phyloP scores from a whole-genome alignment of 2,113 vertebrate species.

The Semnornis frantzii region DNA sequence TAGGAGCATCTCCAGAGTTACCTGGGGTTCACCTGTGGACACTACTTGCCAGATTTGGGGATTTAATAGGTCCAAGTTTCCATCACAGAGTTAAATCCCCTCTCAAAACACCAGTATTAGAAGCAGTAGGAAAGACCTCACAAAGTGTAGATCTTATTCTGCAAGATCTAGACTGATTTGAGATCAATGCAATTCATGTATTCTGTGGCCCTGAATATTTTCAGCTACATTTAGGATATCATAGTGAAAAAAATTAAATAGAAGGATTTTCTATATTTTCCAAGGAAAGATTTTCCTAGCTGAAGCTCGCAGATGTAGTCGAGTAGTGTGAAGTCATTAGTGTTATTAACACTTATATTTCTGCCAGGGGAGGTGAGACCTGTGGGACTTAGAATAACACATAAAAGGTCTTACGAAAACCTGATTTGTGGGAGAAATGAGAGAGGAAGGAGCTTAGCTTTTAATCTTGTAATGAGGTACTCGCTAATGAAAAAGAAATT shows the following conservation, averaged over 20 bases:
- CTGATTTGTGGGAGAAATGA: conserved; percentile 38
- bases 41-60: neutral
- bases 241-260: neutral
- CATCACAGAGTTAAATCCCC: neutral
- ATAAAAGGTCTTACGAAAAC: conserved; percentile 27
- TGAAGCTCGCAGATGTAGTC: neutral
- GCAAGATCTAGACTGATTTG: neutral
- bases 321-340: neutral
- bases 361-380: conserved; percentile 9
- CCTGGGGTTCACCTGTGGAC: neutral
- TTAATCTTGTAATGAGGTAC: conserved; percentile 56
- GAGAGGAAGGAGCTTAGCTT: conserved; percentile 43
- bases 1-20: neutral
- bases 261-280: neutral
- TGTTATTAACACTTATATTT: neutral
- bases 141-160: neutral
- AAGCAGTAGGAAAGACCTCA: neutral
- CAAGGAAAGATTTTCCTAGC: neutral
- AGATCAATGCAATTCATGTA: neutral
- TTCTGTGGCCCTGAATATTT: neutral
- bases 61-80: neutral
- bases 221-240: neutral
- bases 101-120: neutral
- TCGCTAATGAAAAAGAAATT: conserved; percentile 42
- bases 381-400: neutral